Base-by-base conservation (phyloP, 1,140 invertebrate genomes). In the Achatina immaculata region DNA sequence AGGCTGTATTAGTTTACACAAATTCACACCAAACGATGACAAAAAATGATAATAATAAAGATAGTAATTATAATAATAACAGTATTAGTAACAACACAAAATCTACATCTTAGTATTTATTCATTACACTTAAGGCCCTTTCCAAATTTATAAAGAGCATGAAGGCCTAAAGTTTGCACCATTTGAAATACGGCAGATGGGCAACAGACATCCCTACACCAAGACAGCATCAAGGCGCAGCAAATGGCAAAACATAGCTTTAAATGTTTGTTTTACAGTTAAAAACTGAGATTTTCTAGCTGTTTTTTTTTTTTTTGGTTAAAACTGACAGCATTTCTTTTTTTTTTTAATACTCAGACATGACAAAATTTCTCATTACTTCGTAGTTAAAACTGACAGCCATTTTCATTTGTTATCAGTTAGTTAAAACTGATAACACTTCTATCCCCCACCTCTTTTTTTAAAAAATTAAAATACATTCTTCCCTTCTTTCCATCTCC, bases 181-280 rank as follows among this genome's bases (percentile, higher is more conserved):
- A 62, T 62, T 28, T 62, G n/a, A 42, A 71, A 42, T 71, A 71
- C 40, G 42, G 68, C 42, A 45, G 6, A 71, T 71, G 68, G n/a
- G 58, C 58, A 62, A 62, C 58, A 62, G 58, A 19, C 58, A 62
- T 31, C 28, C 58, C 21, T 62, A 62, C 21, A 62, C 58, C 16
- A 62, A 16, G 31, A 62, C 58, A 62, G 58, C 31, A 28, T 34
- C 28, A 62, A 19, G 4, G 4, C 6, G 58, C 7, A 4, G 58
- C 31, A 55, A 14, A 21, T 55, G 48, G 6, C 51, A 55, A 14
- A 55, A 16, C n/a, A n/a, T n/a, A n/a, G n/a, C n/a, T n/a, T n/a
- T n/a, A n/a, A n/a, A n/a, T n/a, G n/a, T n/a, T n/a, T n/a, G n/a
- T n/a, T n/a, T n/a, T n/a, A n/a, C n/a, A n/a, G n/a, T n/a, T n/a